phyloP scores from a whole-genome alignment of 2,113 vertebrate genomes.

The Osmerus eperlanus region DNA sequence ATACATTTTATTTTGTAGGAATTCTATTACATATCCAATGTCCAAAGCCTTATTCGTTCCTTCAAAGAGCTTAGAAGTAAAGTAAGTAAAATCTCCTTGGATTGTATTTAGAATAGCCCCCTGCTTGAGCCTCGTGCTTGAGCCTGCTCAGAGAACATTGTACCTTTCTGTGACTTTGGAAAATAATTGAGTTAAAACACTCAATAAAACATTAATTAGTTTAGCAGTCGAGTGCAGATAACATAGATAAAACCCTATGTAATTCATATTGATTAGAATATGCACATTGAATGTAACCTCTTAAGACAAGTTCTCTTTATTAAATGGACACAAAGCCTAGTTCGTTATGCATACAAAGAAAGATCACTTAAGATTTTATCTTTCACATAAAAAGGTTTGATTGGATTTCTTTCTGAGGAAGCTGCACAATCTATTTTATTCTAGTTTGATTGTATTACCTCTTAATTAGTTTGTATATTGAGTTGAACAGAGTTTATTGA shows the following conservation, averaged over 20 bases:
- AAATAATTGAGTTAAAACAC: constrained; percentile 84
- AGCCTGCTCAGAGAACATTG: constrained; percentile 59
- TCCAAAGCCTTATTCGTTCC: constrained; percentile 25
- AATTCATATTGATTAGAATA: constrained; percentile 85
- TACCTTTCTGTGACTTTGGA: constrained; percentile 78
- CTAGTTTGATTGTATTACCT: constrained; percentile 80
- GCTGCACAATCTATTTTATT: constrained; percentile 74
- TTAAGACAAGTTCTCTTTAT: constrained; percentile 82
- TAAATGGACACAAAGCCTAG: constrained; percentile 78
- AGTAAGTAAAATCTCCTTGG: constrained; percentile 25
- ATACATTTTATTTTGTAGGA: background rate
- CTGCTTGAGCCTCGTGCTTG: constrained; percentile 9
- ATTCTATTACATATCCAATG: constrained; percentile 1
- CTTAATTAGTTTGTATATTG: constrained; percentile 84
- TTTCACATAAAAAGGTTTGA: constrained; percentile 83
- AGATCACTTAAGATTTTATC: constrained; percentile 82
- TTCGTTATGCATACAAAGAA: constrained; percentile 79
- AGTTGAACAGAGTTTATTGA: constrained; percentile 80
- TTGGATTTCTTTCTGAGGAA: constrained; percentile 78
- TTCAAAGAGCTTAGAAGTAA: background rate
- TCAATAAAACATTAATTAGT: constrained; percentile 84
- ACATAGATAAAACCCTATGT: constrained; percentile 82
- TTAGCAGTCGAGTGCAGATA: constrained; percentile 80
- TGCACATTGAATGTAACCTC: constrained; percentile 80
- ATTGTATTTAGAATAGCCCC: constrained; percentile 43